Base-by-base conservation (phyloP, 2,113 vertebrate genomes). In the Brevimyrus niger region DNA sequence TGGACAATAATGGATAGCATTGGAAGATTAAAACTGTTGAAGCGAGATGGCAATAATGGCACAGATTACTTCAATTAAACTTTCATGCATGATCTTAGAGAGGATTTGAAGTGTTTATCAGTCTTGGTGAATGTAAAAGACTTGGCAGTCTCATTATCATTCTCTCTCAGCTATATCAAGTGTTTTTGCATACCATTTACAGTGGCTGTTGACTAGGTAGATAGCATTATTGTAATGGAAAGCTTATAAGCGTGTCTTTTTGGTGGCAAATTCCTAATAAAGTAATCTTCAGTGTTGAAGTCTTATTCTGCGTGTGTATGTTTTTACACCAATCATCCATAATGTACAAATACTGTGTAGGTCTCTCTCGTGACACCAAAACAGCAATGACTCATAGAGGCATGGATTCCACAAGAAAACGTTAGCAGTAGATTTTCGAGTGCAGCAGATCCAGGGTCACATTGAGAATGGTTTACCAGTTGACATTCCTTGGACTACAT, bases 11-110 rank as follows among this genome's bases (percentile, higher is more conserved):
- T 87, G 58, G 89, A 69, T 86, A 42, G 55, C 89, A 86, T 47
- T 69, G 58, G 83, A 89, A 65, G 89, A 89, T 86, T 89, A 87
- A 89, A 89, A 89, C 83, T 86, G 61, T 73, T 86, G 89, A 69
- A 89, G 89, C 89, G 55, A 19, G 50, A 61, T 85, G 51, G 88
- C 88, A 89, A 84, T 89, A 89, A 89, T 85, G 88, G 88, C 80
- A 89, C 35, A 85, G 50, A 89, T 89, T 89, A 89, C 76, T 89
- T 89, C 88, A 89, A 89, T 89, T 84, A 89, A 89, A 85, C 88
- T 89, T 89, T 46, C 76, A 89, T 89, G 88, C 88, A 89, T 89
- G 88, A 89, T 58, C 80, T 89, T 89, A 84, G 88, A 80, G 51
- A 85, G 88, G 53, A 89, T 61, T 58, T 85, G 50, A 89, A 89